Conservation (phyloP, 2,797 vertebrate species). For the Microctenopoma stevenorrisi region DNA sequence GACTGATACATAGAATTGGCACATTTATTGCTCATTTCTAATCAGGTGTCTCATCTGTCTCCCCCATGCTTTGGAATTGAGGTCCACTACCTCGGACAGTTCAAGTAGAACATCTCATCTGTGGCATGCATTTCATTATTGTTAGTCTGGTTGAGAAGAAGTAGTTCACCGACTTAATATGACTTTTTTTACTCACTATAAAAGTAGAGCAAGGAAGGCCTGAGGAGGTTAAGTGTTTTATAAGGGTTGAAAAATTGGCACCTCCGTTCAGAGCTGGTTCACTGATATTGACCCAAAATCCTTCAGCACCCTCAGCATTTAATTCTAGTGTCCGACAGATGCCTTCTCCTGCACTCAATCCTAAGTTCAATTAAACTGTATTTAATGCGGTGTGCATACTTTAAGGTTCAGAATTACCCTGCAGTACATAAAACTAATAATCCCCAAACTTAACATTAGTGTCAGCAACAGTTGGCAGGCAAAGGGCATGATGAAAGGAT, state of each 20-base stretch:
- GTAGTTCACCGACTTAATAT: slow-evolving; percentile 36
- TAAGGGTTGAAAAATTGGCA: slow-evolving; percentile 47
- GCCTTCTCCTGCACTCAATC: slow-evolving; percentile 4
- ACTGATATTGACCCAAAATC: slow-evolving; percentile 24
- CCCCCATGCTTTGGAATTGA: neutral
- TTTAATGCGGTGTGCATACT: slow-evolving; percentile 24
- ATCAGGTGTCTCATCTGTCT: neutral
- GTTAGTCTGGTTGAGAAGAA: slow-evolving; percentile 47
- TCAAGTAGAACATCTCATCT: slow-evolving; percentile 25
- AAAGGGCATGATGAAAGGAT: slow-evolving; percentile 14
- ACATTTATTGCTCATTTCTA: no score
- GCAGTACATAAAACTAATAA: slow-evolving; percentile 30
- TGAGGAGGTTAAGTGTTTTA: slow-evolving; percentile 41
- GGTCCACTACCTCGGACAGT: slow-evolving; percentile 32
- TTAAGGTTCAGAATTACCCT: slow-evolving; percentile 30
- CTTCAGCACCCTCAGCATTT: slow-evolving; percentile 37
- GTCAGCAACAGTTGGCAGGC: slow-evolving; percentile 23
- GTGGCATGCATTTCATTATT: slow-evolving; percentile 34
- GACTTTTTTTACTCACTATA: slow-evolving; percentile 37
- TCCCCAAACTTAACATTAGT: slow-evolving; percentile 24
- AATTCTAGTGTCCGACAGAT: slow-evolving; percentile 22
- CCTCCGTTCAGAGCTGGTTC: slow-evolving; percentile 24
- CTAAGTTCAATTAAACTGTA: neutral
- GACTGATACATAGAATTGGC: no score
- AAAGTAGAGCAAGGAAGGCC: slow-evolving; percentile 55